Conservation (phyloP, 2,797 vertebrate species). For the Thunnus albacares region DNA sequence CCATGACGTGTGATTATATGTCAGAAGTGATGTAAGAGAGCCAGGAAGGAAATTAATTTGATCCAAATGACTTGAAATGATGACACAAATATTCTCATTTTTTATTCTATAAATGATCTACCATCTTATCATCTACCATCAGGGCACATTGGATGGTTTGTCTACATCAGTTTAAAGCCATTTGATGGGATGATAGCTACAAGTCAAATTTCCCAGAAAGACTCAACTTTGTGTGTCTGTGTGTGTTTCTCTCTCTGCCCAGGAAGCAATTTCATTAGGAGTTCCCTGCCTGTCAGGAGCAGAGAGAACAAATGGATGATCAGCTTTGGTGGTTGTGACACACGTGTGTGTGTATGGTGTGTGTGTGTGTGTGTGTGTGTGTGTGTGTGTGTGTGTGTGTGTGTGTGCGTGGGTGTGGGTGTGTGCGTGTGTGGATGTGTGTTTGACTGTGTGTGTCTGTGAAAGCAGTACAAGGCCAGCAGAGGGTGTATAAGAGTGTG, state of each 20-base stretch:
- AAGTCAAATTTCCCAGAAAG: neutral
- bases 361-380: neutral
- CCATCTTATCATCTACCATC: neutral
- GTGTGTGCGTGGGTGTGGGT: neutral
- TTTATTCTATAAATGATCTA: neutral
- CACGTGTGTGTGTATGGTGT: neutral
- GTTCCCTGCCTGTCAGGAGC: neutral
- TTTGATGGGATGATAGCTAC: neutral
- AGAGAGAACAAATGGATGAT: neutral
- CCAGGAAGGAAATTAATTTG: neutral
- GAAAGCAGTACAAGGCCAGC: conserved; percentile 5
- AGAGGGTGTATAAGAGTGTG: conserved; percentile 47
- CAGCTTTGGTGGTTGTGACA: neutral
- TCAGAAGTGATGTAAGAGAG: conserved; percentile 9
- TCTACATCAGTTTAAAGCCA: neutral
- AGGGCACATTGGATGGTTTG: neutral
- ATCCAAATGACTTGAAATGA: too few relatives aligned
- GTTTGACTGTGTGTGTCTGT: conserved; percentile 1
- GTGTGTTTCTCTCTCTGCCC: neutral
- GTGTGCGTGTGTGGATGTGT: neutral
- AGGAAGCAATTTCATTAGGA: conserved; percentile 8
- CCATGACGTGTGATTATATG: neutral
- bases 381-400: neutral
- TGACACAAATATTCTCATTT: neutral
- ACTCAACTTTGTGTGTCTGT: neutral